These are phyloP conservation scores for Chymomyza caudatula DNA, from an alignment of 2,888 invertebrate species.

Conservation along the genomic window DNA sequence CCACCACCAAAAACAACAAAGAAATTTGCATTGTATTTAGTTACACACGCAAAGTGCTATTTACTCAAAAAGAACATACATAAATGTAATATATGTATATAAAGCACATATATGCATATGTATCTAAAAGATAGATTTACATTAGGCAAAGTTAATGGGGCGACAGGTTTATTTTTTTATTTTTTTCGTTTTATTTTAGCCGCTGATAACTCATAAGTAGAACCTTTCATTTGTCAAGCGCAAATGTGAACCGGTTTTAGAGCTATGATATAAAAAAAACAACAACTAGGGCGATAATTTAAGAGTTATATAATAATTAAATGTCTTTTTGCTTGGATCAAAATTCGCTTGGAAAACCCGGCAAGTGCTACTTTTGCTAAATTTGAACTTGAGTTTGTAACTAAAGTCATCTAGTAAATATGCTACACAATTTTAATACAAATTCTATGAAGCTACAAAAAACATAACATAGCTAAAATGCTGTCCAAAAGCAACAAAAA, in stretches of 20 bases:
- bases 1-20: background rate
- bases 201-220: background rate
- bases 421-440: no score
- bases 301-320: background rate
- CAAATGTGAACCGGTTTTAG: background rate
- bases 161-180: background rate
- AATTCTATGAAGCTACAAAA: no score
- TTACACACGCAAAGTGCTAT: slow-evolving; percentile 58
- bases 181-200: background rate
- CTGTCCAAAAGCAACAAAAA: no score
- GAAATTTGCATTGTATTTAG: slow-evolving; percentile 71
- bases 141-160: background rate
- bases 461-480: no score
- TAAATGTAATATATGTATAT: background rate
- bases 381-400: no score
- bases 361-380: no score
- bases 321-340: no score
- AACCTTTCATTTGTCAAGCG: background rate
- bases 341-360: no score
- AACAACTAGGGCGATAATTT: background rate
- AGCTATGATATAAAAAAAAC: background rate
- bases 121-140: slow-evolving; percentile 19
- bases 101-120: background rate
- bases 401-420: no score
- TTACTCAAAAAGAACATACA: slow-evolving; percentile 4